Evolutionary conservation across 1,140 invertebrate species (phyloP).

Genomic region (Anoplolepis gracilipes): DNA sequence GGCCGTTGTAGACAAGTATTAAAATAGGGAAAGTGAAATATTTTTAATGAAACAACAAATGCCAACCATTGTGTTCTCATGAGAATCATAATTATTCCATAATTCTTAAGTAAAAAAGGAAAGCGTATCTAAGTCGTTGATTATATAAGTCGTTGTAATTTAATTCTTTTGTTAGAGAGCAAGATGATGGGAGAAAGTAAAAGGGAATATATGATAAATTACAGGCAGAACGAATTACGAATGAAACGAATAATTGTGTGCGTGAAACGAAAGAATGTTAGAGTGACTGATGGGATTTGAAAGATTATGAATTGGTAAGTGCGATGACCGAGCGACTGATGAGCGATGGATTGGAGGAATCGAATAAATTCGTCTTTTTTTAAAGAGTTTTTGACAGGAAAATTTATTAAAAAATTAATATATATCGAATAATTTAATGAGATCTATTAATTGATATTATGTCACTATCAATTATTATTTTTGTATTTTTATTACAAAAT

Average conservation of each 20-base stretch:
- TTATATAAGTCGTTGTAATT: slow-evolving; percentile 77
- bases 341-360: slow-evolving; percentile 19
- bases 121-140: slow-evolving; percentile 79
- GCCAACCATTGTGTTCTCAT: slow-evolving; percentile 82
- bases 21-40: slow-evolving; percentile 75
- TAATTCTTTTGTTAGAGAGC: slow-evolving; percentile 74
- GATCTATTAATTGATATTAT: slow-evolving; percentile 6
- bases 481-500: no score
- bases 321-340: slow-evolving; percentile 15
- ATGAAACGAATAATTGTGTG: slow-evolving; percentile 9
- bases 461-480: no score
- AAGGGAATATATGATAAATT: slow-evolving; percentile 39
- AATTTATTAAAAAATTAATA: not conserved
- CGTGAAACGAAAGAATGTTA: not conserved
- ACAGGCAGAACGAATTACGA: slow-evolving; percentile 8
- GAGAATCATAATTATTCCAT: slow-evolving; percentile 80
- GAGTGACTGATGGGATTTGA: slow-evolving; percentile 3
- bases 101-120: slow-evolving; percentile 74
- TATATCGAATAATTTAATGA: not conserved
- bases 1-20: slow-evolving; percentile 76
- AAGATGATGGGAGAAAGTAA: slow-evolving; percentile 38
- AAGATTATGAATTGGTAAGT: slow-evolving; percentile 16
- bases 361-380: slow-evolving; percentile 21
- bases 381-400: not conserved
- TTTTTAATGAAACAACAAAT: slow-evolving; percentile 79